Evolutionary conservation across 1,140 invertebrate genomes (phyloP).

Genomic region (Melanaphis sacchari): DNA sequence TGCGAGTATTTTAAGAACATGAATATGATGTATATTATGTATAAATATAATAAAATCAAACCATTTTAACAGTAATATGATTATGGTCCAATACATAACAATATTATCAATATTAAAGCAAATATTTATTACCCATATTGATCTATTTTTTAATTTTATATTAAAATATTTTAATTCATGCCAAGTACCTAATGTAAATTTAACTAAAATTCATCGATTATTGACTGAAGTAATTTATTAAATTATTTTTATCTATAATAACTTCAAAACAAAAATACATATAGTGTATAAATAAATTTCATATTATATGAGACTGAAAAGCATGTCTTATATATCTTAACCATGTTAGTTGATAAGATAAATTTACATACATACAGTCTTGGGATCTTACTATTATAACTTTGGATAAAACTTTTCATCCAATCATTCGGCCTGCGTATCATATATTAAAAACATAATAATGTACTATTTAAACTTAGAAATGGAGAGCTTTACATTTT

Average conservation of each 20-base stretch:
- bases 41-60: not conserved
- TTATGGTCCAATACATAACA: not conserved
- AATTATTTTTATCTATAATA: not conserved
- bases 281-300: not conserved
- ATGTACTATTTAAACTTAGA: not conserved
- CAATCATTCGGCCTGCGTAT: not conserved
- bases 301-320: not conserved
- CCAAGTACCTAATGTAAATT: not conserved
- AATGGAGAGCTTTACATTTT: not conserved
- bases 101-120: not conserved
- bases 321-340: not conserved
- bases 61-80: not conserved
- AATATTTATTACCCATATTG: not conserved
- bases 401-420: slow-evolving; percentile 12
- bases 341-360: slow-evolving; percentile 29
- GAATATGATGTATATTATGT: no score
- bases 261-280: not conserved
- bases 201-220: not conserved
- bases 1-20: no score
- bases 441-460: slow-evolving; percentile 4
- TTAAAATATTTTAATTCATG: not conserved
- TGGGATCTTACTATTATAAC: slow-evolving; percentile 18
- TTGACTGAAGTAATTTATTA: not conserved
- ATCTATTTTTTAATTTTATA: not conserved
- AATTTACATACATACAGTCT: slow-evolving; percentile 31